A percentile compares a stretch with the other conserved stretches of the same genome.
These are phyloP conservation scores for Barypeithes pellucidus DNA, from an alignment of 2,888 invertebrate species.

Conservation along the genomic window DNA sequence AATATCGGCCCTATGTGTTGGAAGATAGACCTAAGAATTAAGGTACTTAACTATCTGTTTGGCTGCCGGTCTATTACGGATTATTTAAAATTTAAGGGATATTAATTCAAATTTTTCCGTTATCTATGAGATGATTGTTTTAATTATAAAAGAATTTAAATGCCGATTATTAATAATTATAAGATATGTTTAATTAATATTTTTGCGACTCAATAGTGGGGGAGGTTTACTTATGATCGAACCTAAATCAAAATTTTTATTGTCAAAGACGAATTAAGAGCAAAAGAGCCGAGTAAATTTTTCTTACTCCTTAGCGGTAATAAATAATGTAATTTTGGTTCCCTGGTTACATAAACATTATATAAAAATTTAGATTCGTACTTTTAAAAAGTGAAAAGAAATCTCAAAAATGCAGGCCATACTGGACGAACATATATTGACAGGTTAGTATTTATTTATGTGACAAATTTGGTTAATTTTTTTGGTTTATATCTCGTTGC, in stretches of 20 bases:
- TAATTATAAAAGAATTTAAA: not conserved
- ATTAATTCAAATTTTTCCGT: not conserved
- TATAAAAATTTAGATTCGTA: not conserved
- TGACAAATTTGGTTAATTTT: not conserved
- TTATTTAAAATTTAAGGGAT: no score
- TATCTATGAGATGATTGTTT: conserved; percentile 1
- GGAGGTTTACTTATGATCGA: not conserved
- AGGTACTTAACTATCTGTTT: no score
- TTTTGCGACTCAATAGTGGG: not conserved
- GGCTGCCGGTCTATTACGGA: no score
- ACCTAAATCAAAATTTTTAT: no score
- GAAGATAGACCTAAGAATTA: no score
- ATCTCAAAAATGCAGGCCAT: not conserved
- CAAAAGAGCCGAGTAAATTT: no score
- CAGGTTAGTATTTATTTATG: conserved; percentile 8
- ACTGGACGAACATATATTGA: not conserved
- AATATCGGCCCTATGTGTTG: no score
- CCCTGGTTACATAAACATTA: no score
- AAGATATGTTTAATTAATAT: no score
- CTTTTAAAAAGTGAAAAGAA: not conserved
- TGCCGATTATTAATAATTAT: no score
- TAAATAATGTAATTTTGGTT: not conserved
- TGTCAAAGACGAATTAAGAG: no score
- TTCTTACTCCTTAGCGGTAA: not conserved
- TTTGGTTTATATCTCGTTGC: no score